These are phyloP conservation scores for Apeira syringaria DNA, from an alignment of 2,888 invertebrate species.

Conservation along the genomic window DNA sequence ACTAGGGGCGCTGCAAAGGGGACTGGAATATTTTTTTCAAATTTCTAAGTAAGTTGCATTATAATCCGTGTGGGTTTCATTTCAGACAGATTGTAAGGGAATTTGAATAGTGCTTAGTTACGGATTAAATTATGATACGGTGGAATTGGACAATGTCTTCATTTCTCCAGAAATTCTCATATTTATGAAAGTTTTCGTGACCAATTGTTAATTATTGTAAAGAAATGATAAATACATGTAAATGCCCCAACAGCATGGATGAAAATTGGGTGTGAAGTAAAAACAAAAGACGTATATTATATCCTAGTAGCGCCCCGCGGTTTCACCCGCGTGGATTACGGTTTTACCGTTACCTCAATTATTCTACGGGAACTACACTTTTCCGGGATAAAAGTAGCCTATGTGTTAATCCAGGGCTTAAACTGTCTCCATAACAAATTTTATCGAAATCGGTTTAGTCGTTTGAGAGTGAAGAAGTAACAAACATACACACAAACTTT, in stretches of 20 bases:
- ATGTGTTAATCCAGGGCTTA: too few relatives aligned
- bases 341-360: too few relatives aligned
- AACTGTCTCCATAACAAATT: too few relatives aligned
- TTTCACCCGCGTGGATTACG: too few relatives aligned
- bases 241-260: slow-evolving; percentile 18
- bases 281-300: too few relatives aligned
- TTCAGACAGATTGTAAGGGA: slow-evolving; percentile 18
- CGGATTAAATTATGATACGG: slow-evolving; percentile 36
- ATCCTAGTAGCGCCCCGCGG: too few relatives aligned
- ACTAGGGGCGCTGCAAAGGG: slow-evolving; percentile 22
- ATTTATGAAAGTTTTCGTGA: slow-evolving; percentile 23
- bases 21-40: not conserved
- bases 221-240: slow-evolving; percentile 8
- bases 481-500: too few relatives aligned
- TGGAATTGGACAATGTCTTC: slow-evolving; percentile 33
- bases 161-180: slow-evolving; percentile 26
- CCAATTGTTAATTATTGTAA: slow-evolving; percentile 33
- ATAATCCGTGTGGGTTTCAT: slow-evolving; percentile 18
- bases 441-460: too few relatives aligned
- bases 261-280: slow-evolving; percentile 13
- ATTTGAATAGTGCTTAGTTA: slow-evolving; percentile 41
- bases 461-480: too few relatives aligned
- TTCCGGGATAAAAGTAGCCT: too few relatives aligned
- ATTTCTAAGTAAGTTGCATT: not conserved
- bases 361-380: too few relatives aligned